phyloP scores from a whole-genome alignment of 2,888 invertebrate species.

The Trichogramma evanescens region DNA sequence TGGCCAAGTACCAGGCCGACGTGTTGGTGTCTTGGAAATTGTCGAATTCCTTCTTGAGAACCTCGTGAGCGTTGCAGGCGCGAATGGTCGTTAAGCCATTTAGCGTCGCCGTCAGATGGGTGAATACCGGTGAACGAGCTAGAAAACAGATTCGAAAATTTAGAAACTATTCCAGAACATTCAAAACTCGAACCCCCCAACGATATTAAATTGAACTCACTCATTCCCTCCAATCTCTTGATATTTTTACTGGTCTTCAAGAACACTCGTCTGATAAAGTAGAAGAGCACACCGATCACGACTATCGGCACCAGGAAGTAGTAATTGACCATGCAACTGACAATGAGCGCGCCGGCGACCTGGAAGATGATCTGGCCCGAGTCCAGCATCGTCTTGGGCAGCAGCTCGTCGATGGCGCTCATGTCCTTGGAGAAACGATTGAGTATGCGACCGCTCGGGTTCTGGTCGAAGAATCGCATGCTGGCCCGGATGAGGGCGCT shows the following conservation, averaged over 20 bases:
- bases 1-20: conserved; percentile 48
- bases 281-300: conserved; percentile 54
- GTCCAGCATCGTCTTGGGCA: conserved; percentile 62
- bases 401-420: conserved; percentile 68
- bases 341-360: conserved; percentile 55
- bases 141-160: conserved; percentile 15
- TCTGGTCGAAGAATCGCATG: conserved; percentile 76
- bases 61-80: conserved; percentile 59
- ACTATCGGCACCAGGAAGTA: conserved; percentile 56
- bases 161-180: neutral
- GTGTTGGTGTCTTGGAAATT: conserved; percentile 50
- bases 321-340: conserved; percentile 59
- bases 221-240: conserved; percentile 59
- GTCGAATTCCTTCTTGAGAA: conserved; percentile 59
- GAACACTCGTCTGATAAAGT: conserved; percentile 57
- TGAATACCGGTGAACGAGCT: conserved; percentile 76
- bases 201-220: conserved; percentile 41
- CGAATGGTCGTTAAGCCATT: conserved; percentile 70
- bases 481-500: conserved; percentile 50
- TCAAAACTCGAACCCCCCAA: neutral
- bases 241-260: conserved; percentile 66
- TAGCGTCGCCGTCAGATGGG: conserved; percentile 67
- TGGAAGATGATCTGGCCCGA: conserved; percentile 49
- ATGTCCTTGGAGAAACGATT: conserved; percentile 80
- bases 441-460: conserved; percentile 72